A percentile compares a stretch with the other conserved stretches of the same genome.
Evolutionary conservation across 2,797 vertebrate genomes (phyloP).

Genomic region (Etheostoma perlongum): DNA sequence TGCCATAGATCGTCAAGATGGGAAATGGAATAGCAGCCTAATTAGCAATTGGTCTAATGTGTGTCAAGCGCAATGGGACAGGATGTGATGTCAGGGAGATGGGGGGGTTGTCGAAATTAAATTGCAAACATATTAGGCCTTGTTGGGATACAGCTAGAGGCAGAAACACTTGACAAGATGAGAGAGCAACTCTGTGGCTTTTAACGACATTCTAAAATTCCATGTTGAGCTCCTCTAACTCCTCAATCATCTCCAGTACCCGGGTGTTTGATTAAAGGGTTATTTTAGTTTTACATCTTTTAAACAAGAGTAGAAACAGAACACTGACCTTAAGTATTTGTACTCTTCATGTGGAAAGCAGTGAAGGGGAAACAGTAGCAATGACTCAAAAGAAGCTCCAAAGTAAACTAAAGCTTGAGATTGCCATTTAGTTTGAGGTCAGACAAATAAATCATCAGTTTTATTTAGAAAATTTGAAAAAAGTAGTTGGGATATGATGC

Average conservation of each 20-base stretch:
- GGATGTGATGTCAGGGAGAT: constrained; percentile 74
- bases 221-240: constrained; percentile 22
- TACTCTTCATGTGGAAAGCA: constrained; percentile 34
- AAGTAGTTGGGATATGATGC: constrained; percentile 29
- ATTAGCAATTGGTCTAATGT: constrained; percentile 67
- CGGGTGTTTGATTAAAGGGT: constrained; percentile 6
- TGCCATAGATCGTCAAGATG: constrained; percentile 29
- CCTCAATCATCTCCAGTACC: constrained; percentile 31
- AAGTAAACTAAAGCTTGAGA: constrained; percentile 38
- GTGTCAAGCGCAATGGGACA: constrained; percentile 61
- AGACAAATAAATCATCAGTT: constrained; percentile 47
- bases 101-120: not conserved
- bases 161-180: constrained; percentile 55
- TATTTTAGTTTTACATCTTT: constrained; percentile 35
- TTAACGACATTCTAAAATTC: constrained; percentile 40
- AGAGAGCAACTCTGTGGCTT: constrained; percentile 39
- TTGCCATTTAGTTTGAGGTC: constrained; percentile 16
- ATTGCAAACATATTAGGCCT: constrained; percentile 58
- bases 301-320: constrained; percentile 36
- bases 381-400: constrained; percentile 26
- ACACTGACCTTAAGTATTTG: constrained; percentile 29
- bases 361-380: constrained; percentile 23
- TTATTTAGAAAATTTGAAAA: constrained; percentile 39
- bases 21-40: constrained; percentile 68
- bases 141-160: constrained; percentile 53